Conservation (phyloP, 92 coral and sea anemone genomes). For the Parazoanthus swiftii region DNA sequence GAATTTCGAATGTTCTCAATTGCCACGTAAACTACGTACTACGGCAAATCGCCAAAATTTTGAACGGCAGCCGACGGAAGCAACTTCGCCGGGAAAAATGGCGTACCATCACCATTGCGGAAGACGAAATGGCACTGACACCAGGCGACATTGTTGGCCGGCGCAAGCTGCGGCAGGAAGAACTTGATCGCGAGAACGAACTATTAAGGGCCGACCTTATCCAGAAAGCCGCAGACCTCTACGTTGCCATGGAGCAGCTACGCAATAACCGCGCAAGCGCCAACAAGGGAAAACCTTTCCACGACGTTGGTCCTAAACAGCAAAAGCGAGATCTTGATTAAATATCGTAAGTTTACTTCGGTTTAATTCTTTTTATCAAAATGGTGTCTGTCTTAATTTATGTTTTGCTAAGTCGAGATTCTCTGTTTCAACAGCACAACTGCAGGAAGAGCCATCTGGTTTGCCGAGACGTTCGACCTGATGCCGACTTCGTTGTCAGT, state of each 20-base stretch:
- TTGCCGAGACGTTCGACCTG: neutral
- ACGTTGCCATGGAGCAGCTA: neutral
- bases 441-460: conserved; percentile 2
- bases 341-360: neutral
- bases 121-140: neutral
- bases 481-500: neutral
- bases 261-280: neutral
- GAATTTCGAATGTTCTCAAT: too few relatives aligned
- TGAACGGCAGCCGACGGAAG: too few relatives aligned
- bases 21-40: too few relatives aligned
- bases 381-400: neutral
- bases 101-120: neutral
- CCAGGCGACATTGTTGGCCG: neutral
- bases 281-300: neutral
- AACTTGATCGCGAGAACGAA: neutral
- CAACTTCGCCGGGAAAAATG: too few relatives aligned
- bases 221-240: neutral
- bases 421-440: neutral
- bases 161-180: neutral
- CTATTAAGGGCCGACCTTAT: neutral
- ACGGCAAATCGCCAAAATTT: too few relatives aligned
- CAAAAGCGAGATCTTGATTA: neutral
- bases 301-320: neutral
- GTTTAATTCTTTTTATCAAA: neutral
- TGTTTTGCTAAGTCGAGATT: neutral